Evolutionary conservation across 37 sponge, comb jelly and placozoan genomes (phyloP).

Genomic region (Hexactinellida sp.): DNA sequence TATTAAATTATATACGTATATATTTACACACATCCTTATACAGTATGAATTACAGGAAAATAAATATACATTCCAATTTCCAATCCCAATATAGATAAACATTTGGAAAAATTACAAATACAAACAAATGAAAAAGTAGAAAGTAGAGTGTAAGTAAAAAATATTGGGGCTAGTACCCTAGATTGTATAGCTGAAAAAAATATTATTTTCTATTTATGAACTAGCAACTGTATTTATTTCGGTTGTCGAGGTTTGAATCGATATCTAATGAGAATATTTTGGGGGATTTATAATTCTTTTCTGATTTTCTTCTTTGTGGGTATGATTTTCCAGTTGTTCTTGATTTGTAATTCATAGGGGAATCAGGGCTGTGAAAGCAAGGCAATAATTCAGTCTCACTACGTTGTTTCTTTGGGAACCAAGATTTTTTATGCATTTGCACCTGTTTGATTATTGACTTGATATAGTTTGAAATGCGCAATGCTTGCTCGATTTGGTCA

Average conservation of each 20-base stretch:
- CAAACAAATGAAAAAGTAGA: neutral
- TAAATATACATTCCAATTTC: neutral
- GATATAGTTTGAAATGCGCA: neutral
- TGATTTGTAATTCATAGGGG: neutral
- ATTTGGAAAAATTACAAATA: neutral
- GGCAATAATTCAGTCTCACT: neutral
- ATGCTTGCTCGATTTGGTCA: neutral
- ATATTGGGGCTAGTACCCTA: neutral
- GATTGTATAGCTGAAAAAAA: neutral
- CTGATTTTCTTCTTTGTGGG: neutral
- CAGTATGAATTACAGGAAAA: too few species aligned
- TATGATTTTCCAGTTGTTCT: neutral
- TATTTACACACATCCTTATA: too few species aligned
- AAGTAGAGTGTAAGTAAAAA: neutral
- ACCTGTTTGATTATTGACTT: slow-evolving; percentile 5
- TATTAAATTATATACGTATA: too few species aligned
- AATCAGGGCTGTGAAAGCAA: neutral
- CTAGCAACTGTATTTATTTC: neutral
- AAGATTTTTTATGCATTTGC: slow-evolving; percentile 10
- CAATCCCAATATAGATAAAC: neutral
- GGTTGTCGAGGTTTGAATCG: neutral
- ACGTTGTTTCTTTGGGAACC: neutral
- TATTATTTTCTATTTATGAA: neutral
- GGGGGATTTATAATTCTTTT: neutral
- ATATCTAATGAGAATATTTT: neutral